These are phyloP conservation scores for Tragulus kanchil DNA, from an alignment of 2,113 vertebrate species.

Conservation along the genomic window DNA sequence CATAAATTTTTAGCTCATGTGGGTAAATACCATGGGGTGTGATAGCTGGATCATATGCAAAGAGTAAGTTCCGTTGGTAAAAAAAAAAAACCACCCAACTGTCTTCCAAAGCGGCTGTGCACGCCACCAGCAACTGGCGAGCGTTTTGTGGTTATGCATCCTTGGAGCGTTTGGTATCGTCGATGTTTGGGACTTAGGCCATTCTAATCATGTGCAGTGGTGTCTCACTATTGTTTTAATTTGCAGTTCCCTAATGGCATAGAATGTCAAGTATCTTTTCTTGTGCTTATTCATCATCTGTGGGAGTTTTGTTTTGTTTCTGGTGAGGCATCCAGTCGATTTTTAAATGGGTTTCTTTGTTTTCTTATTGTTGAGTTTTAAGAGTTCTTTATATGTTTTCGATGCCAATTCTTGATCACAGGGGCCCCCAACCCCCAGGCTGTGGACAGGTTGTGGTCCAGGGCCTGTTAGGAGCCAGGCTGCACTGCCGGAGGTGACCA, in stretches of 20 bases:
- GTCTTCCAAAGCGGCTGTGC: not conserved
- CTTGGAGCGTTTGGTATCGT: not conserved
- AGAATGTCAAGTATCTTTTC: not conserved
- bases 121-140: fast-evolving
- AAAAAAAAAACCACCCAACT: not conserved
- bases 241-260: not conserved
- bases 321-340: not conserved
- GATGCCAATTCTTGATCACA: not conserved
- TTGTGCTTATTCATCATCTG: not conserved
- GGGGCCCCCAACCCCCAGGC: not conserved
- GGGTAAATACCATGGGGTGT: not conserved
- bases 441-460: not conserved
- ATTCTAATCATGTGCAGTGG: not conserved
- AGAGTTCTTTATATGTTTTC: not conserved
- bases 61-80: not conserved
- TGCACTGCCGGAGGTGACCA: not conserved
- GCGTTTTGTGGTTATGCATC: not conserved
- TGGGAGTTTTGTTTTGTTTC: not conserved
- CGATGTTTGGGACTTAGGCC: not conserved
- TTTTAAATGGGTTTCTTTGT: not conserved
- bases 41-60: not conserved
- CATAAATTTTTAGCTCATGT: not conserved
- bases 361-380: not conserved
- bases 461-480: not conserved
- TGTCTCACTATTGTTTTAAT: not conserved